phyloP scores from a whole-genome alignment of 2,888 invertebrate species.

The Galeopsomyia nigrocyanea region DNA sequence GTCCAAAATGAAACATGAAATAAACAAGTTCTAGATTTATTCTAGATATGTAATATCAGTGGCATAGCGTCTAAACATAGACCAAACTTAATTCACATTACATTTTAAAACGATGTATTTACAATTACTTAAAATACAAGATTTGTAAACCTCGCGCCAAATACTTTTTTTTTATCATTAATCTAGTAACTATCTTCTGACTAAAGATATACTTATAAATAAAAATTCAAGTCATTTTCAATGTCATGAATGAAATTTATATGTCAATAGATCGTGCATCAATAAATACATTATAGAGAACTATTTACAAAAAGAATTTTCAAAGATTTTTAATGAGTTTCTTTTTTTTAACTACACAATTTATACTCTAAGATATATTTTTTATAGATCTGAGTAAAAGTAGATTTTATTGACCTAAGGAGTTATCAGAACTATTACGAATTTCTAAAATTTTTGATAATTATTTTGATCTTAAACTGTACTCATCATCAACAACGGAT shows the following conservation, averaged over 20 bases:
- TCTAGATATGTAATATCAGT: slow-evolving; percentile 3
- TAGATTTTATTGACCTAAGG: slow-evolving; percentile 13
- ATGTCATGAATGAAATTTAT: slow-evolving; percentile 19
- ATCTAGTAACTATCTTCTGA: slow-evolving; percentile 5
- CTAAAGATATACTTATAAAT: slow-evolving; percentile 19
- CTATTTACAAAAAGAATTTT: slow-evolving; percentile 21
- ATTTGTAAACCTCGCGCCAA: slow-evolving; percentile 15
- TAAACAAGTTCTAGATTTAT: not conserved
- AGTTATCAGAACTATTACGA: slow-evolving; percentile 26
- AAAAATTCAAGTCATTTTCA: slow-evolving; percentile 13
- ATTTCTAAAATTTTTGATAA: not conserved
- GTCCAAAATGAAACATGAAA: too few relatives aligned
- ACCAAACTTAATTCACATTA: slow-evolving; percentile 21
- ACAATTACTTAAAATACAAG: slow-evolving; percentile 25
- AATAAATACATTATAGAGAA: slow-evolving; percentile 25
- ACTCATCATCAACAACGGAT: too few relatives aligned
- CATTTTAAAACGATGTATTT: slow-evolving; percentile 19
- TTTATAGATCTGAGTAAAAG: not conserved
- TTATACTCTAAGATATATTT: slow-evolving; percentile 4
- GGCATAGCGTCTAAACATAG: not conserved
- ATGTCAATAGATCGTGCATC: slow-evolving; percentile 19
- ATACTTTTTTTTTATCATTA: not conserved
- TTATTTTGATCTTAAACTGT: too few relatives aligned
- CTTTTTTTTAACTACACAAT: slow-evolving; percentile 15
- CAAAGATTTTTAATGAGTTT: slow-evolving; percentile 4